Evolutionary conservation across 2,888 invertebrate species (phyloP), one percentile per base, ranked within the genome.

Genomic region (Nasonia oneida): DNA sequence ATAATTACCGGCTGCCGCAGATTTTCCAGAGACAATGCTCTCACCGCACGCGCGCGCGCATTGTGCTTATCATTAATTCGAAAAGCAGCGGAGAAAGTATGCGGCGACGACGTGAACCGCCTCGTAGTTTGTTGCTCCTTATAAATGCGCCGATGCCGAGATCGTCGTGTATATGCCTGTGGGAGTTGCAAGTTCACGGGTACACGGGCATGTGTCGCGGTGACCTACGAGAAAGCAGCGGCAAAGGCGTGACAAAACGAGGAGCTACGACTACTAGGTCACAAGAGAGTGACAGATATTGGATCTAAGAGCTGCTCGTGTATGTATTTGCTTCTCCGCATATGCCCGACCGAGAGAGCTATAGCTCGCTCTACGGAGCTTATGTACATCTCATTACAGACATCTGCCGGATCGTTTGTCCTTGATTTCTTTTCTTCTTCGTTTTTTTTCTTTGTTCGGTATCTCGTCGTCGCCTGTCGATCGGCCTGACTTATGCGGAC

Each of bases 271-370:
- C 64, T 82, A 87, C 87, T 86, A 61, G 88, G 88, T 88, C 89
- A 88, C 86, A 84, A 81, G 85, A 87, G 87, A 87, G 87, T 88
- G 88, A 89, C 88, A 87, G 89, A 88, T 89, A 86, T 84, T 81
- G 78, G 67, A 81, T 84, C 84, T 78, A 86, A 73, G 64, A 73
- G 83, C 86, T 86, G 74, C 78, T 29, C 79, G 83, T 53, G 53
- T 18, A 53, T 18, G 18, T 53, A 18, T 53, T 53, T 53, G 18
- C 50, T 14, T 53, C 50, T 50, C 50, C 10, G 10, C 6, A 39
- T 39, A 39, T 39, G 6, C 15, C 10, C 77, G 33, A 71, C 78
- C 82, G 57, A 29, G 18, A 12, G 39, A 15, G 3, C 6, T 39
- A 39, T 39, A 23, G 47, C 23, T 6, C 37, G 37, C 37, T 4